phyloP scores from a whole-genome alignment of 2,113 vertebrate species.

The Cavia porcellus region DNA sequence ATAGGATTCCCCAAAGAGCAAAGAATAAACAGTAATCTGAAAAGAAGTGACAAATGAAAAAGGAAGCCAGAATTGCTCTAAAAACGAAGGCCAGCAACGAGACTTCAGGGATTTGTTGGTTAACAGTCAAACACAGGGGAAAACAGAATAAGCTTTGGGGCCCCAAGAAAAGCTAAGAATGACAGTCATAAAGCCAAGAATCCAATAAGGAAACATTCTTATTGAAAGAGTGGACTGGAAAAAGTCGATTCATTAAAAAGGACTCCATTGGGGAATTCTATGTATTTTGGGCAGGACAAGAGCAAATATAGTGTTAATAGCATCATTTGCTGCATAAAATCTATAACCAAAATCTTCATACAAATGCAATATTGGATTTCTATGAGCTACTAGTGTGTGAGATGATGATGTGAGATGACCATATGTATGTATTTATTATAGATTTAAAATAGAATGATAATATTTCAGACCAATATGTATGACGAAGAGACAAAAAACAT shows the following conservation, averaged over 20 bases:
- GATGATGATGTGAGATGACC: not conserved
- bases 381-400: not conserved
- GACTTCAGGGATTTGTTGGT: not conserved
- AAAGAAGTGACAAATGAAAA: constrained; percentile 47
- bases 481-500: not conserved
- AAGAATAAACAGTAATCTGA: constrained; percentile 29
- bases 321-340: not conserved
- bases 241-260: not conserved
- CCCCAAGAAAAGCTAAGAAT: not conserved
- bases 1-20: constrained; percentile 25
- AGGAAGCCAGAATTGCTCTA: not conserved
- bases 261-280: not conserved
- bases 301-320: not conserved
- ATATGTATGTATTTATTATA: not conserved
- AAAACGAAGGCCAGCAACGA: not conserved
- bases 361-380: not conserved
- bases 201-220: not conserved
- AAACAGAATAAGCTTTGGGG: not conserved
- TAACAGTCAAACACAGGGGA: not conserved
- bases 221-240: not conserved
- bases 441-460: constrained; percentile 35
- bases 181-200: not conserved
- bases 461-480: not conserved
- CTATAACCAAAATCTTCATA: not conserved
- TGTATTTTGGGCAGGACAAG: not conserved